Evolutionary conservation across 2,113 vertebrate genomes (phyloP).

Genomic region (Myotis yumanensis): DNA sequence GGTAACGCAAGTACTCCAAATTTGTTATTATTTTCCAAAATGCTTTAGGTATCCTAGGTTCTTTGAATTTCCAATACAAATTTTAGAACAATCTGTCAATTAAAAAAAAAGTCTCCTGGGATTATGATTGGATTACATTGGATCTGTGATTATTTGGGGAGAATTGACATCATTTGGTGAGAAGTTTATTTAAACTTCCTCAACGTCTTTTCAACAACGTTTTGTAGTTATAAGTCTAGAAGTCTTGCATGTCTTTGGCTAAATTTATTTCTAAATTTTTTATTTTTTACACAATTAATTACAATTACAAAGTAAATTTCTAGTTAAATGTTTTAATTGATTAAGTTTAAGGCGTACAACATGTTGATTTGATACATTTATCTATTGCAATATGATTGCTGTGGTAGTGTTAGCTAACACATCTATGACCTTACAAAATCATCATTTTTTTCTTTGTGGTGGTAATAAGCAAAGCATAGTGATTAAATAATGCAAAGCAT

Average conservation of each 20-base stretch:
- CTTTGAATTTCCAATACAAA: not conserved
- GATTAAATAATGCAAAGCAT: no score
- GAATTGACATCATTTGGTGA: not conserved
- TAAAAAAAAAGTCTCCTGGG: not conserved
- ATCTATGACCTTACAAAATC: not conserved
- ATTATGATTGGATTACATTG: not conserved
- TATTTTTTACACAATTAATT: not conserved
- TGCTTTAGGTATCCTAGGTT: not conserved
- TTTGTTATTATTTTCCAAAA: slow-evolving; percentile 19
- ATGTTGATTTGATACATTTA: not conserved
- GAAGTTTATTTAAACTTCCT: not conserved
- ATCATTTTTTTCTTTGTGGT: not conserved
- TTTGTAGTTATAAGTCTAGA: not conserved
- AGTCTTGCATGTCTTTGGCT: not conserved
- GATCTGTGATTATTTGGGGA: not conserved
- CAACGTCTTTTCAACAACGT: not conserved
- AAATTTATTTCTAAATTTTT: not conserved
- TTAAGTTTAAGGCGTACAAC: not conserved
- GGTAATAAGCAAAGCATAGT: no score
- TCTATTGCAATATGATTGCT: not conserved
- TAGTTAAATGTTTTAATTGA: not conserved
- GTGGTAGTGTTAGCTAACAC: not conserved
- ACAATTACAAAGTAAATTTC: not conserved
- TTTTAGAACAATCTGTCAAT: not conserved
- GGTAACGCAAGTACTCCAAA: not conserved